phyloP scores from a whole-genome alignment of 2,888 invertebrate genomes.

The Nomada flava region DNA sequence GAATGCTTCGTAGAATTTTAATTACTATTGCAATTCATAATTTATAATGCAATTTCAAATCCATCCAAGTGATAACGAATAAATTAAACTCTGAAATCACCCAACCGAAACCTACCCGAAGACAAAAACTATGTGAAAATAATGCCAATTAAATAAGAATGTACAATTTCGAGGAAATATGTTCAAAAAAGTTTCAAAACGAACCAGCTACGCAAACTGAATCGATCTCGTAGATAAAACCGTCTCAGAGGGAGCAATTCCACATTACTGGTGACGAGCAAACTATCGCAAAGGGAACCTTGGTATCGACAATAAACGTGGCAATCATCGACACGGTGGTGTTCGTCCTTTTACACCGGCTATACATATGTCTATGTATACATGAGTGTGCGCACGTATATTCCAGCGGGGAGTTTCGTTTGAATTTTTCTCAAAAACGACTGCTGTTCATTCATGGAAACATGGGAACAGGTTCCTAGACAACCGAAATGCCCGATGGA shows the following conservation, averaged over 20 bases:
- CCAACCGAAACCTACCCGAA: no score
- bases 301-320: conserved; percentile 22
- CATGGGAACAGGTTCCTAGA: conserved; percentile 46
- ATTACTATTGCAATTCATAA: no score
- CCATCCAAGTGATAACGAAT: no score
- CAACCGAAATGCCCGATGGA: conserved; percentile 41
- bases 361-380: not conserved
- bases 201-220: not conserved
- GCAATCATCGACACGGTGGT: conserved; percentile 28
- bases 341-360: conserved; percentile 30
- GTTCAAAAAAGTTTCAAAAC: no score
- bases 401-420: conserved; percentile 15
- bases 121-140: no score
- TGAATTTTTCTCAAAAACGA: conserved; percentile 40
- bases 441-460: conserved; percentile 55
- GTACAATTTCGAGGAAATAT: no score
- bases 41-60: no score
- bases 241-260: not conserved
- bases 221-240: not conserved
- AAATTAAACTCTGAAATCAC: no score
- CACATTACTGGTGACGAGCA: not conserved
- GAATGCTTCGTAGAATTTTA: no score
- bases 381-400: not conserved
- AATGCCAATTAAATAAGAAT: no score
- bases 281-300: conserved; percentile 21